Evolutionary conservation across 35 echinoderm and acorn worm genomes (phyloP).

Genomic region (Ophiothrix spiculata): DNA sequence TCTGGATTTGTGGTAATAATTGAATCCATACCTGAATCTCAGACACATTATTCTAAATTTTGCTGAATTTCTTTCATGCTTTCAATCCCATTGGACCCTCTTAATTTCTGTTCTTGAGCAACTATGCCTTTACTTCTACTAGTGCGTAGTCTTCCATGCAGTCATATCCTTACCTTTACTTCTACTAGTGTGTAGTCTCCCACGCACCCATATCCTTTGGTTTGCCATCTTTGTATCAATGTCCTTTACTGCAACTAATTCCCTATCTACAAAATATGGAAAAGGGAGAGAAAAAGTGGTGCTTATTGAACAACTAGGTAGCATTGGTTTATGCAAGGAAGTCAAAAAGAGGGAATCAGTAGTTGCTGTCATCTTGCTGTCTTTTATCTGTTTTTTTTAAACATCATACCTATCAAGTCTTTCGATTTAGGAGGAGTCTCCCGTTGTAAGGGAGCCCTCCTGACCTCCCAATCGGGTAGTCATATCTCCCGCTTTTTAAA

Average conservation of each 20-base stretch:
- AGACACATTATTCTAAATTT: too few relatives aligned
- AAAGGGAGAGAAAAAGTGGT: background rate
- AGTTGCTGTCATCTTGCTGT: background rate
- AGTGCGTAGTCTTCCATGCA: too few relatives aligned
- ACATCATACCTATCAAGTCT: background rate
- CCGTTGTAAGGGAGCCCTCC: background rate
- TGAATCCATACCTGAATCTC: too few relatives aligned
- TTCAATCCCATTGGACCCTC: too few relatives aligned
- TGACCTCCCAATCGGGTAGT: too few relatives aligned
- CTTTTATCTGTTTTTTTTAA: background rate
- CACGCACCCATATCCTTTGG: conserved; percentile 87
- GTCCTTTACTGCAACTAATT: conserved; percentile 53
- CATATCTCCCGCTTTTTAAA: too few relatives aligned
- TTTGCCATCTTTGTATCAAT: conserved; percentile 46
- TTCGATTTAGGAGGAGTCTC: background rate
- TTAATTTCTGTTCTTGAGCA: too few relatives aligned
- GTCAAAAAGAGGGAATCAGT: background rate
- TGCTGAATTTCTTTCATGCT: too few relatives aligned
- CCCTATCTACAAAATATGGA: conserved; percentile 21
- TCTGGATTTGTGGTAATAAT: too few relatives aligned
- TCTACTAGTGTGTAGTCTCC: conserved; percentile 83
- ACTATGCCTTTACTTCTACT: too few relatives aligned
- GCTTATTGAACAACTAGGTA: background rate
- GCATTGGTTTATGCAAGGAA: background rate
- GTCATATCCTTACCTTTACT: conserved; percentile 72